Evolutionary conservation across 2,797 vertebrate species (phyloP), one percentile per base, ranked within the genome.

Genomic region (Heteromormyrus szaboi): DNA sequence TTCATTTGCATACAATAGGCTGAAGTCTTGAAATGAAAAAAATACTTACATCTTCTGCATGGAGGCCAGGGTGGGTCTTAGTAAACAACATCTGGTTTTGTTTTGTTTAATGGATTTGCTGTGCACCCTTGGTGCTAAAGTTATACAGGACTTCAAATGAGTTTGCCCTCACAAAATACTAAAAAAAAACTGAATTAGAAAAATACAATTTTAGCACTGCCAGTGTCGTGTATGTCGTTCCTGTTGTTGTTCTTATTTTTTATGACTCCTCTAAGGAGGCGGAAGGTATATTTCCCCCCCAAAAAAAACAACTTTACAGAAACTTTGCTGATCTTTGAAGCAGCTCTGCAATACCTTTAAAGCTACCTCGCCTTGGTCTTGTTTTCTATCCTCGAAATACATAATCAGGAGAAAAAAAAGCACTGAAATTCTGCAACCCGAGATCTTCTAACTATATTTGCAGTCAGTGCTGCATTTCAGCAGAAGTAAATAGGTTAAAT

Each of bases 301-400:
- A 37, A 85, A 9, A 9, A 33, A 12, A 4, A 33, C 59, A 62
- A 62, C 37, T 37, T 29, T 85, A 68, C 14, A 48, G 19, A 25
- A 86, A 4, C 44, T 72, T 19, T 17, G 33, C 14, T 41, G 25
- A 46, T 56, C 44, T 89, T 86, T 89, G 83, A 89, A 89, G 59
- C 83, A 25, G n/a, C 56, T 84, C 12, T 44, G 81, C 33, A 51
- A 25, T n/a, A 68, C 3, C 62, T 89, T 72, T 72, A 50, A n/a
- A 41, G 53, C 56, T 25, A 14, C 62, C 14, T 54, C 19, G 9
- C 8, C 48, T 48, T 8, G 46, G 37, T 17, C 50, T 14, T 53
- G 25, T 65, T 37, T 12, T n/a, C 6, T 14, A 59, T 53, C 44
- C 62, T 41, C 56, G 33, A 29, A 25, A 84, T 54, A 88, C 79